phyloP scores from a whole-genome alignment of 2,113 vertebrate species.

The Saguinus midas region DNA sequence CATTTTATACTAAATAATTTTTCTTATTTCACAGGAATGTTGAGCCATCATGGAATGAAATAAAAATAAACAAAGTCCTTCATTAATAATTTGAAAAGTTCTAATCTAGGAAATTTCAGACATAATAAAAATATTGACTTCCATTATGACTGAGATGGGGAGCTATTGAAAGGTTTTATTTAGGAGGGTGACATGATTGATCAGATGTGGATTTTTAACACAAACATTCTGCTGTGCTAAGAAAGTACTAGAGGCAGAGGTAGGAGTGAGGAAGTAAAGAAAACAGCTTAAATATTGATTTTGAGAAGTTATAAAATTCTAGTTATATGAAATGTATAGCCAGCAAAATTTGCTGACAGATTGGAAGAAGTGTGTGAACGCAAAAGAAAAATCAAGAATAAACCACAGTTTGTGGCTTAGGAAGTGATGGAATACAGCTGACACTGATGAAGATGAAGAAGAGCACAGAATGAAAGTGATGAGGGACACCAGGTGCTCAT shows the following conservation, averaged over 20 bases:
- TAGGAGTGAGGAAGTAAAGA: not conserved
- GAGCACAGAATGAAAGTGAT: not conserved
- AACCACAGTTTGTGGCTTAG: not conserved
- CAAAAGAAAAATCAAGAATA: not conserved
- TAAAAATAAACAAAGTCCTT: not conserved
- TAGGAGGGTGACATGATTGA: not conserved
- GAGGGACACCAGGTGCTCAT: not conserved
- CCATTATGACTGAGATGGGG: not conserved
- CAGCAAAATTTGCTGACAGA: not conserved
- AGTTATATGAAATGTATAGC: not conserved
- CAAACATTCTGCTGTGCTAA: not conserved
- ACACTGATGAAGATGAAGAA: not conserved
- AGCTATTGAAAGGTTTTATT: not conserved
- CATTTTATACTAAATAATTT: not conserved
- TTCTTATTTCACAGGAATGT: not conserved
- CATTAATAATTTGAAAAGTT: not conserved
- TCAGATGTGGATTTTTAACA: not conserved
- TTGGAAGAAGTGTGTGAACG: not conserved
- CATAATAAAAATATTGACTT: not conserved
- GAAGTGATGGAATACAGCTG: rapidly evolving
- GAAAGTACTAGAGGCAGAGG: not conserved
- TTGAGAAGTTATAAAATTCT: not conserved
- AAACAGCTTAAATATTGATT: not conserved
- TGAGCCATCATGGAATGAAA: not conserved
- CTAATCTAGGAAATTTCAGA: not conserved